Base-by-base conservation (phyloP, 35 echinoderm and acorn worm genomes). In the Ptychodera flava region DNA sequence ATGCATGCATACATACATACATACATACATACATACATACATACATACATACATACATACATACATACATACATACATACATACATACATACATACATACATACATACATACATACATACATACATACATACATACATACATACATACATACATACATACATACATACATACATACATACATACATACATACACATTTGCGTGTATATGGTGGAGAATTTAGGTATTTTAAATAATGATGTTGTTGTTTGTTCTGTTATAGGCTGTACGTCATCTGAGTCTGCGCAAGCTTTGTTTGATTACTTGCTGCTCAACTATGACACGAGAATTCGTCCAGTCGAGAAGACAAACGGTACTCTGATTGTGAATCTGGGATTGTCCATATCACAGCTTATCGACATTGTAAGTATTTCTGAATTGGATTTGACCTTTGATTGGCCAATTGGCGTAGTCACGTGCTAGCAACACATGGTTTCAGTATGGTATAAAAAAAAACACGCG, bases 31-130 rank as follows among this genome's bases (percentile, higher is more conserved):
- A 64, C 45, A 64, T 64, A 64, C 45, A 64, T 64, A 64, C 45
- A 64, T 64, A 64, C 45, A 64, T 64, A 64, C 45, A 64, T 64
- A 64, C 45, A 64, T 64, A 64, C 45, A 64, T 64, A 64, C 45
- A 64, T 22, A 64, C 45, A 64, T 64, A 64, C 45, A 64, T 64
- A 64, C 45, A 64, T 64, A 64, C 45, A 64, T 64, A 64, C 45
- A 64, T 64, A 64, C 45, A 64, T 64, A 64, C 45, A 64, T 22
- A 64, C 45, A 64, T 64, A 64, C 45, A 64, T 64, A 64, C 45
- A 64, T 64, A 64, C 45, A 64, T 64, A 64, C 45, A 64, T 64
- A 64, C 45, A 64, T 64, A 64, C 45, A 64, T 64, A 64, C 45
- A 64, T 64, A 64, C 45, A 64, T 64, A 64, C 45, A 64, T 64